Percentiles rank a stretch among this genome's conserved stretches.
Conservation (phyloP, 2,797 vertebrate species). For the Ispidina picta region DNA sequence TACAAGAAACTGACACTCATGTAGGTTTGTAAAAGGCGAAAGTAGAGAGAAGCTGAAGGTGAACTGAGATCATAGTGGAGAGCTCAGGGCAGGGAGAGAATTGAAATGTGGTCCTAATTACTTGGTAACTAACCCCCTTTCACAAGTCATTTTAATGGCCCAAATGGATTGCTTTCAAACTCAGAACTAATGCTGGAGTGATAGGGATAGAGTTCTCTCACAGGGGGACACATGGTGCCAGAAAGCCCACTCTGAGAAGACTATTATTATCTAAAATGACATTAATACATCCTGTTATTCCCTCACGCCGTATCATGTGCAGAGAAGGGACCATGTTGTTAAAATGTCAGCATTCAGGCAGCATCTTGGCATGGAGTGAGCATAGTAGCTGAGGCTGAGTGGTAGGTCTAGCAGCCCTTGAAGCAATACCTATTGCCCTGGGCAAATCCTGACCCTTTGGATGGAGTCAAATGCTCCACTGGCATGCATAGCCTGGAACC, state of each 20-base stretch:
- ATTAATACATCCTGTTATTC: constrained; percentile 51
- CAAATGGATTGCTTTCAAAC: constrained; percentile 80
- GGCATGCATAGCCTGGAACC: accelerated
- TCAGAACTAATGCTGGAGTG: constrained; percentile 11
- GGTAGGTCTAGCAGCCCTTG: background rate
- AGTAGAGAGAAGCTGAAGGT: background rate
- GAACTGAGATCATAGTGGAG: background rate
- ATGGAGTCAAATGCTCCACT: accelerated
- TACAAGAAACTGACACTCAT: accelerated
- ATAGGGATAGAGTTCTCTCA: constrained; percentile 55
- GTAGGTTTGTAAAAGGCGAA: background rate
- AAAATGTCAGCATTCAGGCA: background rate
- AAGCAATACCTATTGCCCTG: background rate
- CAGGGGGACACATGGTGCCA: constrained; percentile 8
- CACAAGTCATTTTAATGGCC: constrained; percentile 83
- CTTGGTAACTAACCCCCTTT: constrained; percentile 88
- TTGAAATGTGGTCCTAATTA: constrained; percentile 88
- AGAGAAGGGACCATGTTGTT: background rate
- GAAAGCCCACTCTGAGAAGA: background rate
- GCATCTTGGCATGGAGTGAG: background rate
- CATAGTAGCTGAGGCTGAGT: background rate
- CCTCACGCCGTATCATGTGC: background rate
- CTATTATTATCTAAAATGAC: constrained; percentile 51
- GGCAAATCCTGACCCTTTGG: background rate
- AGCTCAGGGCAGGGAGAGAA: background rate